Conservation (phyloP, 2,113 vertebrate genomes). For the Silurus asotus region DNA sequence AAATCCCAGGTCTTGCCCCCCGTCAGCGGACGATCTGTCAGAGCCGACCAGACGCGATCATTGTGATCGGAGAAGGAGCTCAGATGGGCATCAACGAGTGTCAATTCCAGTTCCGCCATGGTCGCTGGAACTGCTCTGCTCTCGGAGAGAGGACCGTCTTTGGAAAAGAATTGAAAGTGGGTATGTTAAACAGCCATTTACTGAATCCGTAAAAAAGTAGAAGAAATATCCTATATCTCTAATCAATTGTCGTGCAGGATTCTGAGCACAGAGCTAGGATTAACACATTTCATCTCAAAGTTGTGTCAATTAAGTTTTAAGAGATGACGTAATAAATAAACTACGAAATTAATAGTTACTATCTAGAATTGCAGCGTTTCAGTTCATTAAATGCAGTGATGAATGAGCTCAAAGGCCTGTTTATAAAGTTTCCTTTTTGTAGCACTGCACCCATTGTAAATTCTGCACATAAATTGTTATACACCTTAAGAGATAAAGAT, state of each 20-base stretch:
- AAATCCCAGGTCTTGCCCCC: slow-evolving; percentile 94
- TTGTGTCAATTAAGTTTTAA: not conserved
- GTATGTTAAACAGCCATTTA: slow-evolving; percentile 76
- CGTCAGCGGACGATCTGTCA: slow-evolving; percentile 97
- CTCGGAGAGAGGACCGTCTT: slow-evolving; percentile 94
- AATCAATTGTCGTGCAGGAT: not conserved
- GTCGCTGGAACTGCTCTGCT: slow-evolving; percentile 97
- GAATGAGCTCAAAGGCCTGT: not conserved
- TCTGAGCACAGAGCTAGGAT: not conserved
- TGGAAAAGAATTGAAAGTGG: slow-evolving; percentile 97
- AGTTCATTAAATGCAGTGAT: not conserved
- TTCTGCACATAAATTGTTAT: not conserved
- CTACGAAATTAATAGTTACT: not conserved
- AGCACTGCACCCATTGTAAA: not conserved
- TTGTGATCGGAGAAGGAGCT: slow-evolving; percentile 96
- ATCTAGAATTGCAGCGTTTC: not conserved
- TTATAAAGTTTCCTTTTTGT: not conserved
- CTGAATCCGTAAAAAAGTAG: slow-evolving; percentile 24
- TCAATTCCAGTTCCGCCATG: slow-evolving; percentile 94
- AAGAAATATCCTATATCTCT: not conserved
- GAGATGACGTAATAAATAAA: not conserved
- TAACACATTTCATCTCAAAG: not conserved
- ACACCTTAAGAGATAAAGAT: not conserved
- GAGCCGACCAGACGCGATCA: slow-evolving; percentile 95
- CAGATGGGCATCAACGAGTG: slow-evolving; percentile 98